phyloP scores from a whole-genome alignment of 2,888 invertebrate species.

The Drosophila mimica region DNA sequence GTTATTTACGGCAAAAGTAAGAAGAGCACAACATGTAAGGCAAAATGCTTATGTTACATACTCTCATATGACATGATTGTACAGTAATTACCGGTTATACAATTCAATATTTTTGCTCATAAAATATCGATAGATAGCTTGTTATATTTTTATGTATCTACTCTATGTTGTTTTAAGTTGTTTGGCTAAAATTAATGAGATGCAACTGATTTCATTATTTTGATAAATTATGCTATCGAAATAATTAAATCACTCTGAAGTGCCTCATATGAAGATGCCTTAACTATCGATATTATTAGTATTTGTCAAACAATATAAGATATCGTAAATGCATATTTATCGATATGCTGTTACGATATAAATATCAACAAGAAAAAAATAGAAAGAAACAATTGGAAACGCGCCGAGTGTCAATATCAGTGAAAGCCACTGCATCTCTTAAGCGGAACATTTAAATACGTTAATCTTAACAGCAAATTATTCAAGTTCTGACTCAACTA shows the following conservation, averaged over 20 bases:
- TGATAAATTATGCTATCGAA: too few relatives aligned
- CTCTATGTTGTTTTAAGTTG: background rate
- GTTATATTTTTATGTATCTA: background rate
- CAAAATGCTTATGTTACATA: background rate
- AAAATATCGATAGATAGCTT: background rate
- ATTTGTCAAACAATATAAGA: background rate
- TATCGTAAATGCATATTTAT: conserved; percentile 14
- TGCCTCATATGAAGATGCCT: background rate
- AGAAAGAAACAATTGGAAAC: conserved; percentile 29
- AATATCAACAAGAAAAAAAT: conserved; percentile 38
- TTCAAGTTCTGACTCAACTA: conserved; percentile 12
- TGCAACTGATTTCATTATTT: background rate
- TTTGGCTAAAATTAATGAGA: background rate
- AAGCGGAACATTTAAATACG: background rate
- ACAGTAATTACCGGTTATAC: background rate
- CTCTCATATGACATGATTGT: background rate
- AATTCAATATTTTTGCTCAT: background rate
- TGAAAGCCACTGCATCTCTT: conserved; percentile 3
- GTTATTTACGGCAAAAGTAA: conserved; percentile 2
- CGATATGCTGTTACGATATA: conserved; percentile 35
- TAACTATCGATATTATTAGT: conserved; percentile 16
- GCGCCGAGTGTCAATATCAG: conserved; percentile 23
- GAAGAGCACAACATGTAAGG: background rate
- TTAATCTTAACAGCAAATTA: conserved; percentile 6
- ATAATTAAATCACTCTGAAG: too few relatives aligned